phyloP scores from a whole-genome alignment of 2,113 vertebrate genomes.

The Lepus americanus region DNA sequence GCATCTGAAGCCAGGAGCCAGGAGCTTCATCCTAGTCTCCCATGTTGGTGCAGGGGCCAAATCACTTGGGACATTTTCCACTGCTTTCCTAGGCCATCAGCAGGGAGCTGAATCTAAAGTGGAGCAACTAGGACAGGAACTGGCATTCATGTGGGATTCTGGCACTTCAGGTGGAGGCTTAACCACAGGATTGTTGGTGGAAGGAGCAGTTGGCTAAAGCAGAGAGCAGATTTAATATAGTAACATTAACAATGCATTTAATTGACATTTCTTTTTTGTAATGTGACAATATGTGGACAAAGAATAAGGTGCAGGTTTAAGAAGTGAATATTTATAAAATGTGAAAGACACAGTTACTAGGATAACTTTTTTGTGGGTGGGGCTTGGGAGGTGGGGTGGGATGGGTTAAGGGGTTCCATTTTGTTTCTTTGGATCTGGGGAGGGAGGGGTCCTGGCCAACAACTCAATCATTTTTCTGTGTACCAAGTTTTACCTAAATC shows the following conservation, averaged over 20 bases:
- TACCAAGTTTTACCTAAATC: constrained; percentile 90
- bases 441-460: constrained; percentile 79
- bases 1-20: too few relatives aligned
- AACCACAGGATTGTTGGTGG: constrained; percentile 40
- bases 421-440: constrained; percentile 79
- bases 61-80: too few relatives aligned
- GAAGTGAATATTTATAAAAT: constrained; percentile 94
- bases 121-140: too few relatives aligned
- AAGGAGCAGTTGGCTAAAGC: constrained; percentile 85
- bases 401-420: constrained; percentile 75
- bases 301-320: constrained; percentile 90
- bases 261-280: constrained; percentile 94
- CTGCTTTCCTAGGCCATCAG: too few relatives aligned
- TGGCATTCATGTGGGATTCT: too few relatives aligned
- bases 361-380: constrained; percentile 87
- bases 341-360: constrained; percentile 91
- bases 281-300: constrained; percentile 91
- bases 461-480: constrained; percentile 88
- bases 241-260: constrained; percentile 94
- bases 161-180: too few relatives aligned
- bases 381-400: constrained; percentile 84
- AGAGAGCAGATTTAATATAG: constrained; percentile 90
- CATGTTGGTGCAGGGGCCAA: too few relatives aligned
- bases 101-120: too few relatives aligned
- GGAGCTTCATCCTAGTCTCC: too few relatives aligned